Conservation (phyloP, 2,113 vertebrate genomes). For the Hippocampus barbouri region DNA sequence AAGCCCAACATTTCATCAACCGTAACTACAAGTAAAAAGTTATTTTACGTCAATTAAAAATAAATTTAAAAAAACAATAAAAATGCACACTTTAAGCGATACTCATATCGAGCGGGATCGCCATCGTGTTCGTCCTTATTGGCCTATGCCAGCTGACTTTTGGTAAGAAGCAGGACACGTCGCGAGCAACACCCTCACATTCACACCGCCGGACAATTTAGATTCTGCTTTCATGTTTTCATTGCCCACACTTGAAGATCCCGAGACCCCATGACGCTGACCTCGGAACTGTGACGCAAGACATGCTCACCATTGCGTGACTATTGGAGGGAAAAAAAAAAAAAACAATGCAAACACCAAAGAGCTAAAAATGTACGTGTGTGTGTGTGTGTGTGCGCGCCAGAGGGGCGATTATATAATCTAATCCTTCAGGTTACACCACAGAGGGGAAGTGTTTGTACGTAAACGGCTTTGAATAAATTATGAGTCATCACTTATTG, state of each 20-base stretch:
- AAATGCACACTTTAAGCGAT: not conserved
- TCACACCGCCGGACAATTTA: too few species aligned
- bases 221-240: too few species aligned
- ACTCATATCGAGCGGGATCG: not conserved
- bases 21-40: not conserved
- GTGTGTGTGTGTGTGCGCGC: not conserved
- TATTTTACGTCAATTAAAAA: not conserved
- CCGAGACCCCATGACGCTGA: too few species aligned
- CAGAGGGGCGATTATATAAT: not conserved
- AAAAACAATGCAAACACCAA: not conserved
- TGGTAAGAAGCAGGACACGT: too few species aligned
- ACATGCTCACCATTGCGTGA: not conserved
- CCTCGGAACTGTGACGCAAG: not conserved
- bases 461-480: conserved; percentile 61
- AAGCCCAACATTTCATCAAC: not conserved
- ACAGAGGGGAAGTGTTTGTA: conserved; percentile 31
- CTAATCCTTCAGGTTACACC: not conserved
- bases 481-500: conserved; percentile 63
- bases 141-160: too few species aligned
- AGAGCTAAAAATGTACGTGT: not conserved
- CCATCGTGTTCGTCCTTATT: too few species aligned
- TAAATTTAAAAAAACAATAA: too few species aligned
- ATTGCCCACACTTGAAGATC: too few species aligned
- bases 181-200: too few species aligned
- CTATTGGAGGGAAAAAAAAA: not conserved